These are phyloP conservation scores for Cliona cf. orientalis DNA, from an alignment of 37 sponge, comb jelly and placozoan genomes.

Conservation along the genomic window DNA sequence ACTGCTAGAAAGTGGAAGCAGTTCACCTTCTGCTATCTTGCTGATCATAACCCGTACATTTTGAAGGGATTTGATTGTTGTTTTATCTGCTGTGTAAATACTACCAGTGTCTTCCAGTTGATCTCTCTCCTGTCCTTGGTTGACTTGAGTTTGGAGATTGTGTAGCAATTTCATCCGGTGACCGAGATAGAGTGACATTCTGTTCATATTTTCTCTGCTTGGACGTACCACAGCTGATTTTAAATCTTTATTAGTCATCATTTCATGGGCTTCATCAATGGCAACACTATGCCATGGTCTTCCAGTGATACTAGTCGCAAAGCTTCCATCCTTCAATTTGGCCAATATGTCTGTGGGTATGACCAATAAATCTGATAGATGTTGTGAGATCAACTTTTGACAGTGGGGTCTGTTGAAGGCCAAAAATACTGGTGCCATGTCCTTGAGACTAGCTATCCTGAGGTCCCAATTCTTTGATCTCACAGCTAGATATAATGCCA, in stretches of 20 bases:
- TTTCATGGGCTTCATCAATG: constrained; percentile 37
- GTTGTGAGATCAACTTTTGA: constrained; percentile 8
- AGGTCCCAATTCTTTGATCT: constrained; percentile 33
- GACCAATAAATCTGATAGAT: not conserved
- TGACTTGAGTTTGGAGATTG: not conserved
- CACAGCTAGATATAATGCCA: too few species aligned
- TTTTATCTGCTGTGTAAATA: not conserved
- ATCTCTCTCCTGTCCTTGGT: not conserved
- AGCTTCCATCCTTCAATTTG: not conserved
- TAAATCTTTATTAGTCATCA: constrained; percentile 28
- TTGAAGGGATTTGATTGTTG: not conserved
- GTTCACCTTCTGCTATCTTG: not conserved
- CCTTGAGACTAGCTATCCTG: not conserved
- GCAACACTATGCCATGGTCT: constrained; percentile 28
- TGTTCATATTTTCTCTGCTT: constrained; percentile 1
- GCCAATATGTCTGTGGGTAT: not conserved
- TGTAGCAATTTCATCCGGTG: not conserved
- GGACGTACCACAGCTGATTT: constrained; percentile 20
- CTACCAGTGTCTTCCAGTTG: not conserved
- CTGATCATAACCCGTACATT: not conserved
- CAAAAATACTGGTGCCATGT: constrained; percentile 4
- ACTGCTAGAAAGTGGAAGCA: not conserved
- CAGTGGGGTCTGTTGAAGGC: constrained; percentile 16
- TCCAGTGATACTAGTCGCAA: not conserved
- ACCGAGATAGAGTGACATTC: not conserved